Conservation (phyloP, 1,140 invertebrate genomes). For the Wasmannia auropunctata region DNA sequence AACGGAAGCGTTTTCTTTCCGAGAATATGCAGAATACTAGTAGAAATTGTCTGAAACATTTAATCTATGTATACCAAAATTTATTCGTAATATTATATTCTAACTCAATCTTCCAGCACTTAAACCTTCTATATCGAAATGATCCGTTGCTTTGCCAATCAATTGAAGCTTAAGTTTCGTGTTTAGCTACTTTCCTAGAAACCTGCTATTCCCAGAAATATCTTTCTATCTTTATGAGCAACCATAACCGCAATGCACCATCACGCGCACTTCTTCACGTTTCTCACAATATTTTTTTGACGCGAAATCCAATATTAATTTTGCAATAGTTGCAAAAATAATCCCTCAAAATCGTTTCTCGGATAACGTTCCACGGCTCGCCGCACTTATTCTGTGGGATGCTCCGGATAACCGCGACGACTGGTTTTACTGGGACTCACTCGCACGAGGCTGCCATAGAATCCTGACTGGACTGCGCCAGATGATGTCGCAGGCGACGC, state of each 20-base stretch:
- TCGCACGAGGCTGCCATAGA: constrained; percentile 32
- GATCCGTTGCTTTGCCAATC: background rate
- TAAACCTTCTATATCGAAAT: background rate
- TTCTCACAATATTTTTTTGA: background rate
- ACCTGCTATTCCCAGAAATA: background rate
- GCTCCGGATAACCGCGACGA: constrained; percentile 60
- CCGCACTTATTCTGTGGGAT: constrained; percentile 9
- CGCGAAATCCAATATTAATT: too few species aligned
- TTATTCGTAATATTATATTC: background rate
- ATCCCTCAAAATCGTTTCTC: background rate
- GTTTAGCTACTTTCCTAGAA: background rate
- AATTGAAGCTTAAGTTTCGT: background rate
- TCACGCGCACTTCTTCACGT: constrained; percentile 29
- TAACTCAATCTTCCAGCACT: background rate
- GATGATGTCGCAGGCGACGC: constrained; percentile 65
- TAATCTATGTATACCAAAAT: background rate
- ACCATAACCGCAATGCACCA: background rate
- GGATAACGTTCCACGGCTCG: background rate
- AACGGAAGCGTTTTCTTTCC: background rate
- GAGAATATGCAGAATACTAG: background rate
- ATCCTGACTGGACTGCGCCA: constrained; percentile 57
- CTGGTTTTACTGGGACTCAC: constrained; percentile 53
- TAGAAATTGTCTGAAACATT: background rate
- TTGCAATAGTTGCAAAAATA: background rate
- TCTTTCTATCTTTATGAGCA: background rate